Evolutionary conservation across 1,140 invertebrate species (phyloP).

Genomic region (Lordiphosa mommai): DNA sequence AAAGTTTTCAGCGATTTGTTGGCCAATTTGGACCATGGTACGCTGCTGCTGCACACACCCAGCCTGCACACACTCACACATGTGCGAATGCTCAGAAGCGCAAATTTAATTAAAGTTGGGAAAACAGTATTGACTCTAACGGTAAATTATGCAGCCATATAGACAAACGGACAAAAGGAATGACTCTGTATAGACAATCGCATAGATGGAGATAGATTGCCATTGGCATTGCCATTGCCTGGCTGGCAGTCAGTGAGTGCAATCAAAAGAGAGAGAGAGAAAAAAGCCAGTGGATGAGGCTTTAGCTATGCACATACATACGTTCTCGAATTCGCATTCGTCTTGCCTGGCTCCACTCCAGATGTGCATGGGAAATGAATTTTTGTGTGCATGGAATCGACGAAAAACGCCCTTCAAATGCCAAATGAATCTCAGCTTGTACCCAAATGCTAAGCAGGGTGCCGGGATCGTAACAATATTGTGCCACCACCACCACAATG

Average conservation of each 20-base stretch:
- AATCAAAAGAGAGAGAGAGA: not conserved
- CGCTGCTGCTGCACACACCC: not conserved
- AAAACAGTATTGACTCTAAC: constrained; percentile 73
- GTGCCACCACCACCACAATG: constrained; percentile 21
- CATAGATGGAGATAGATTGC: constrained; percentile 61
- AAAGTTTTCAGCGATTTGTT: constrained; percentile 49
- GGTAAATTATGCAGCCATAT: constrained; percentile 67
- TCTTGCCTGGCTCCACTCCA: no score
- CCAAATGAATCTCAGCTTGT: constrained; percentile 44
- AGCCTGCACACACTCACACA: constrained; percentile 6
- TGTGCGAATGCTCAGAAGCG: constrained; percentile 49
- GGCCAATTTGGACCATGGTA: constrained; percentile 44
- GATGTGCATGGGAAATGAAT: constrained; percentile 31
- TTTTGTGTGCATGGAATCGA: constrained; percentile 19
- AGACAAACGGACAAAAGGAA: constrained; percentile 51
- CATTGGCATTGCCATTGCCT: not conserved
- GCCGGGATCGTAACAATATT: no score
- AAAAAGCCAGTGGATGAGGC: constrained; percentile 30
- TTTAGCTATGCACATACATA: constrained; percentile 32
- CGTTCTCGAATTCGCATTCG: constrained; percentile 13
- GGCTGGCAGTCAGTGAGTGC: constrained; percentile 3
- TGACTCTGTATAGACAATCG: constrained; percentile 43
- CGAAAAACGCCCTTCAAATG: constrained; percentile 43
- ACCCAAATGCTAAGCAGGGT: constrained; percentile 1
- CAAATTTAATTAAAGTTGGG: constrained; percentile 75